Base-by-base conservation (phyloP, 1,140 invertebrate species). In the Pseudomyrmex sp. region DNA sequence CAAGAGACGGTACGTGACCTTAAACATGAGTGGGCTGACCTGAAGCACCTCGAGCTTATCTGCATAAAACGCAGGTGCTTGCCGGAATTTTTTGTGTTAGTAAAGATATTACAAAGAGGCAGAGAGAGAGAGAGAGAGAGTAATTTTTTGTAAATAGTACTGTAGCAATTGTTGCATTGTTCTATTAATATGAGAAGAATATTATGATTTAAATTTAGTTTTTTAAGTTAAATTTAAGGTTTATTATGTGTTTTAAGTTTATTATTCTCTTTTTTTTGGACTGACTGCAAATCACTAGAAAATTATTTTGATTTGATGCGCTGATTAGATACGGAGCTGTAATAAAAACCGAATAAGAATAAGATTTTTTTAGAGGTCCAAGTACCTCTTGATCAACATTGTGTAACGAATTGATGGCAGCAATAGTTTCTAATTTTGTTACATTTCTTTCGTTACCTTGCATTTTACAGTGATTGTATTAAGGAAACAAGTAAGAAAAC, bases 31-130 rank as follows among this genome's bases (percentile, higher is more conserved):
- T 82, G 80, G 83, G 83, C 85, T 90, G 89, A 91, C 90, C 91
- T 86, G 79, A 84, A 83, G 85, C 82, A 82, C 86, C 86, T 84
- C 89, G 85, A 88, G 85, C 87, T 92, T 92, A 92, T 92, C 91
- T 91, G 91, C 90, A 91, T 90, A 89, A 90, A 87, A 82, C 85
- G 85, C 91, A 91, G 91, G 91, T 91, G 91, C 87, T 85, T 77
- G 88, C 85, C 89, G 89, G 91, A 88, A 90, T 83, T 91, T 92
- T 80, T 92, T 91, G 88, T 84, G 62, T 52, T 86, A 77, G 80
- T 86, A 69, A 82, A 86, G 85, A 90, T 83, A 90, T 87, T 83
- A 76, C 73, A 63, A 63, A 54, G 52, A 52, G 50, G 13, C 44
- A 44, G 26, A 72, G 63, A 63, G 66, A 54, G 59, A 46, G 61